Percentiles rank a stretch among this genome's conserved stretches.
These are phyloP conservation scores for Tachina fera DNA, from an alignment of 2,888 invertebrate species.

Conservation along the genomic window DNA sequence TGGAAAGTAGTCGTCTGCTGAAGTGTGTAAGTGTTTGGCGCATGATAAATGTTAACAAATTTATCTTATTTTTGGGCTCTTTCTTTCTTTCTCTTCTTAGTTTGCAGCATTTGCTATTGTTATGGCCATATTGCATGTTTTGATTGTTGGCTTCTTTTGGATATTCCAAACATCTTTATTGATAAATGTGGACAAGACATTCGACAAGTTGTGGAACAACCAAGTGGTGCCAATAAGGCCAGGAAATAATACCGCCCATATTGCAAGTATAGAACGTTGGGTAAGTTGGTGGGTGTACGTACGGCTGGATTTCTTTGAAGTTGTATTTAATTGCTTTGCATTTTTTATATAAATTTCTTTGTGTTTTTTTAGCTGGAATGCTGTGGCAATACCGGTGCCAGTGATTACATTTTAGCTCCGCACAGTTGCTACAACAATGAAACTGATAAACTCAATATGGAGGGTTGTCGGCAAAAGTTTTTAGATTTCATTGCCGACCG, in stretches of 20 bases:
- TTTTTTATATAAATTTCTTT: not conserved
- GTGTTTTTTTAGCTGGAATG: constrained; percentile 76
- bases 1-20: constrained; percentile 77
- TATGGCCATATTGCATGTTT: constrained; percentile 76
- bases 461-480: constrained; percentile 80
- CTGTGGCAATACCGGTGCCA: constrained; percentile 77
- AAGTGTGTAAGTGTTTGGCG: constrained; percentile 75
- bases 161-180: constrained; percentile 77
- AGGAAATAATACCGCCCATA: constrained; percentile 77
- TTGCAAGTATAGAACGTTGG: constrained; percentile 78
- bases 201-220: constrained; percentile 78
- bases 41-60: not conserved
- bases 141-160: constrained; percentile 78
- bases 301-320: constrained; percentile 11
- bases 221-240: constrained; percentile 79
- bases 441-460: constrained; percentile 76
- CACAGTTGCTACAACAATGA: constrained; percentile 77
- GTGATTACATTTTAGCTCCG: constrained; percentile 77
- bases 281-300: constrained; percentile 70
- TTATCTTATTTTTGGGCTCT: not conserved
- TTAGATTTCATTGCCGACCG: constrained; percentile 77
- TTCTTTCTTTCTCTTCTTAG: constrained; percentile 62
- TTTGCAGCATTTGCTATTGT: constrained; percentile 76
- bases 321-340: not conserved
- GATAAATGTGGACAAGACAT: constrained; percentile 78